These are phyloP conservation scores for Oreochromis tanganicae DNA, from an alignment of 2,113 vertebrate species.

Conservation along the genomic window DNA sequence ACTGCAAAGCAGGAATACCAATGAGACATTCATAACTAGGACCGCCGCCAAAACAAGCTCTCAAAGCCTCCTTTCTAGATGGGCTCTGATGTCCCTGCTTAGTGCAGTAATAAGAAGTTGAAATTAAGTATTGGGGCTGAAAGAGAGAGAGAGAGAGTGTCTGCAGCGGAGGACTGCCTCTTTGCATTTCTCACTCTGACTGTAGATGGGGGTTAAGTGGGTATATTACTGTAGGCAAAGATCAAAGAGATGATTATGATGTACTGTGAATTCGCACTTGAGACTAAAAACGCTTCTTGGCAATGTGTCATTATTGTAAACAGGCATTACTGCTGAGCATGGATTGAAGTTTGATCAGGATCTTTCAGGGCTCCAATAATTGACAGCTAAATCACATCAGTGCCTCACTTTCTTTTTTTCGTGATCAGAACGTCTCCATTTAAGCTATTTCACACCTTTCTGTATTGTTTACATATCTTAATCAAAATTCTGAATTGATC, in stretches of 20 bases:
- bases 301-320: constrained; percentile 6
- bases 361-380: neutral
- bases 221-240: neutral
- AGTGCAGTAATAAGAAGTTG: constrained; percentile 21
- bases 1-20: constrained; percentile 25
- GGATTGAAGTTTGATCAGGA: neutral
- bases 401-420: neutral
- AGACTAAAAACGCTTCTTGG: neutral
- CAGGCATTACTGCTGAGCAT: neutral
- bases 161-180: neutral
- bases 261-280: neutral
- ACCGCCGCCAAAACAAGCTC: constrained; percentile 19
- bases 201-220: constrained; percentile 22
- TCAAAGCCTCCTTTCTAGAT: constrained; percentile 19
- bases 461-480: neutral
- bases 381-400: neutral
- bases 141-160: neutral
- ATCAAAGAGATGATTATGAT: constrained; percentile 40
- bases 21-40: constrained; percentile 39
- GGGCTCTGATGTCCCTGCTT: constrained; percentile 21
- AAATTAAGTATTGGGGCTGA: constrained; percentile 7
- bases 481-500: neutral
- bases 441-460: neutral
- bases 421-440: neutral
- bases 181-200: neutral